A percentile compares a stretch with the other conserved stretches of the same genome.
These are phyloP conservation scores for Tringa solitaria DNA, from an alignment of 2,113 vertebrate species.

Conservation along the genomic window DNA sequence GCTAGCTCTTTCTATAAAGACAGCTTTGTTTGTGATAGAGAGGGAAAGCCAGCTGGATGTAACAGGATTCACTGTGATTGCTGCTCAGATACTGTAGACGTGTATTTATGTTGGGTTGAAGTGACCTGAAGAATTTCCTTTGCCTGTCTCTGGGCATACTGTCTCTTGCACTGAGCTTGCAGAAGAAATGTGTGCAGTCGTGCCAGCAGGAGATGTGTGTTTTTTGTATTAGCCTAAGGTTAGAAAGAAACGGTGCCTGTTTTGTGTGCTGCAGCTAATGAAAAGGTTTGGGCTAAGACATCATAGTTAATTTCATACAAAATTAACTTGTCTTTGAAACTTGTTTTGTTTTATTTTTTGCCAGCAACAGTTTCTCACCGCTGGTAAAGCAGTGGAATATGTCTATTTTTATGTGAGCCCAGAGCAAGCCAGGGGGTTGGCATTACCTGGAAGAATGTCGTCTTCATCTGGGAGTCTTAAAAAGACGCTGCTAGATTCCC, in stretches of 20 bases:
- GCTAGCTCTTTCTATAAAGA: neutral
- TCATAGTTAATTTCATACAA: constrained; percentile 12
- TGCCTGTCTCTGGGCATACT: neutral
- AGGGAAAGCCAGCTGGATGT: constrained; percentile 36
- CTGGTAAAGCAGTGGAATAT: neutral
- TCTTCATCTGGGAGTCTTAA: neutral
- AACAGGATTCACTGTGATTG: constrained; percentile 38
- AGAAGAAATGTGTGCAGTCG: neutral
- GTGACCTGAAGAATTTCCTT: constrained; percentile 63
- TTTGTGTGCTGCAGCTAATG: constrained; percentile 19
- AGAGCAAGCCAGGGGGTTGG: neutral
- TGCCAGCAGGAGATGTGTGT: neutral
- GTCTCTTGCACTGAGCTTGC: constrained; percentile 5
- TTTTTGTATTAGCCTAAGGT: constrained; percentile 24
- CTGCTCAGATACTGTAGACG: constrained; percentile 17
- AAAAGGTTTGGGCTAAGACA: neutral
- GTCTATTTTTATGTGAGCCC: neutral
- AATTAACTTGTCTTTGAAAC: constrained; percentile 49
- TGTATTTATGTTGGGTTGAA: constrained; percentile 55
- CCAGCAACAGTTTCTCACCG: neutral
- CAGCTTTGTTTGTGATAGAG: constrained; percentile 16
- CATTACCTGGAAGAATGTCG: neutral
- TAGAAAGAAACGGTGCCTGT: neutral
- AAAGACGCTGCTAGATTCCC: neutral
- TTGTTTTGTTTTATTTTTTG: constrained; percentile 38